Evolutionary conservation across 2,113 vertebrate genomes (phyloP), one percentile per base, ranked within the genome.

Genomic region (Condylura cristata): DNA sequence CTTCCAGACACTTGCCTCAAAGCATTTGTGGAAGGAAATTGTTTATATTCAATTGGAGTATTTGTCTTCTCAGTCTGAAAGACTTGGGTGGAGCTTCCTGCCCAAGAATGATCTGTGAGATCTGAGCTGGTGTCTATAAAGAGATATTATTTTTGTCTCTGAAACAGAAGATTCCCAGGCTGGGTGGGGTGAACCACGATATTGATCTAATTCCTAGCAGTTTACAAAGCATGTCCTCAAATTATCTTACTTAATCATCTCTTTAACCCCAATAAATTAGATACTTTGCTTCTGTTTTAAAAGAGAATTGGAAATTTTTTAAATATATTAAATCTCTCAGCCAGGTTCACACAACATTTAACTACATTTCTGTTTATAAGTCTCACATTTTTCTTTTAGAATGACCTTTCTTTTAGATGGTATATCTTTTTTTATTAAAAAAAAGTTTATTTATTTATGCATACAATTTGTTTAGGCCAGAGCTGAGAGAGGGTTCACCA

Each of bases 51-150:
- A 83, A 2, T 10, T 94, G 53, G 5, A 87, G 6, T 68, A 72
- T 75, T 85, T 90, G 37, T 96, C 18, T 65, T 92, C n/a, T 82
- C n/a, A 20, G 17, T 78, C 44, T 86, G 44, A 90, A 41, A 78
- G 56, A 63, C 6, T 3, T 85, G 76, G 71, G 66, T 90, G 66
- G 95, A 44, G 20, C 26, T 82, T 93, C 90, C 92, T 51, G 34
- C 5, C 16, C 13, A 51, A 11, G 7, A 81, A 78, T 8, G 39
- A 30, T 22, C 16, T 53, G 51, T 37, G 46, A 46, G 48, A 44
- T 30, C 30, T 39, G 37, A 68, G 34, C 63, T 48, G 16, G 14
- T 74, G 6, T 78, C 41, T 37, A 1, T 24, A 66, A 89, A n/a
- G 30, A 78, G 63, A 13, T 46, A 56, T 2, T 79, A 14, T 9